Evolutionary conservation across 2,888 invertebrate genomes (phyloP).

Genomic region (Theristus sp.): DNA sequence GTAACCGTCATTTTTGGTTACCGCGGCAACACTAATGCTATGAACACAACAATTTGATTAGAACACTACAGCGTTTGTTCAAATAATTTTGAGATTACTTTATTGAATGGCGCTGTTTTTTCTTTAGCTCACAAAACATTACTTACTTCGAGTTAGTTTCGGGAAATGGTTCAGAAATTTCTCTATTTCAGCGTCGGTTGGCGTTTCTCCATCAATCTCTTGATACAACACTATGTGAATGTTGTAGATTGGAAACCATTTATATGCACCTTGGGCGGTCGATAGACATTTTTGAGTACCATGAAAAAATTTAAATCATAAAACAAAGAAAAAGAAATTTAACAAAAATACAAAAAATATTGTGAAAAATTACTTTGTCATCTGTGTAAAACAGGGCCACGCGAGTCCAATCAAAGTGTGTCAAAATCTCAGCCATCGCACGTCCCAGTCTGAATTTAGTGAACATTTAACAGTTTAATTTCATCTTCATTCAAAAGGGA

Average conservation of each 20-base stretch:
- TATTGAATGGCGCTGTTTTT: too few relatives aligned
- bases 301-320: neutral
- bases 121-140: too few relatives aligned
- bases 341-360: neutral
- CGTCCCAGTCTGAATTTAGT: constrained; percentile 9
- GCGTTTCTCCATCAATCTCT: constrained; percentile 4
- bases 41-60: too few relatives aligned
- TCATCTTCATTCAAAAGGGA: too few relatives aligned
- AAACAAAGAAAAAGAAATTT: neutral
- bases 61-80: too few relatives aligned
- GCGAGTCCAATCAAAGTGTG: constrained; percentile 13
- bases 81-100: too few relatives aligned
- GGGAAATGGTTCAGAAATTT: constrained; percentile 5
- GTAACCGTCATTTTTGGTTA: too few relatives aligned
- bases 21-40: too few relatives aligned
- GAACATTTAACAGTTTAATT: neutral
- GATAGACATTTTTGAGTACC: neutral
- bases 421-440: constrained; percentile 13
- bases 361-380: constrained; percentile 8
- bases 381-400: constrained; percentile 15
- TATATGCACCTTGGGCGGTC: neutral
- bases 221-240: constrained; percentile 5
- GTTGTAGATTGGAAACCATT: neutral
- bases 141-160: neutral
- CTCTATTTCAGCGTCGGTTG: constrained; percentile 6